These are phyloP conservation scores for Tenthredo distinguenda DNA, from an alignment of 2,888 invertebrate genomes.

Conservation along the genomic window DNA sequence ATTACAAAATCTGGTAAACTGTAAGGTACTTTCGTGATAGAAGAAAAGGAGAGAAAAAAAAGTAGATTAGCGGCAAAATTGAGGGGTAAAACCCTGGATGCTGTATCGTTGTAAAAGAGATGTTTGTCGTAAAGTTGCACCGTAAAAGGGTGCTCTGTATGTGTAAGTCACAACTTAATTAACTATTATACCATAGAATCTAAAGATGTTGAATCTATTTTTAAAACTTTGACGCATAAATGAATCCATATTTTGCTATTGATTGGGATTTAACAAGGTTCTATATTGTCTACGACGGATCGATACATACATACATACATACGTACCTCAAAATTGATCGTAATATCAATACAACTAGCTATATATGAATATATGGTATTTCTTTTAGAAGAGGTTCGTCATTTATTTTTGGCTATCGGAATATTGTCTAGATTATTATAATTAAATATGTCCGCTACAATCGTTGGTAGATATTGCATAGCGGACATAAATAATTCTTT, in stretches of 20 bases:
- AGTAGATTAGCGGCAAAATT: not conserved
- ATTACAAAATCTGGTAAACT: slow-evolving; percentile 89
- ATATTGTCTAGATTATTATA: slow-evolving; percentile 61
- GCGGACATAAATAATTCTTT: slow-evolving; percentile 60
- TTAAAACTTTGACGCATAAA: slow-evolving; percentile 72
- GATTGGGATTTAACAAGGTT: slow-evolving; percentile 62
- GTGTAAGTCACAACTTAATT: slow-evolving; percentile 69
- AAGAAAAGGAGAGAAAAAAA: slow-evolving; percentile 15
- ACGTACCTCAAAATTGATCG: slow-evolving; percentile 77
- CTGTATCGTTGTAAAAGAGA: slow-evolving; percentile 33
- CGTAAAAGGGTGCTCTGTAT: slow-evolving; percentile 54
- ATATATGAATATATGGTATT: slow-evolving; percentile 41
- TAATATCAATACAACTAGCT: slow-evolving; percentile 75
- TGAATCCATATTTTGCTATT: slow-evolving; percentile 76
- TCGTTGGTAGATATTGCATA: slow-evolving; percentile 17
- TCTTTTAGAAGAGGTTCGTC: slow-evolving; percentile 62
- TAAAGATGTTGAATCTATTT: slow-evolving; percentile 77
- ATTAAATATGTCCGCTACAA: slow-evolving; percentile 11
- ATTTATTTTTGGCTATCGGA: slow-evolving; percentile 73
- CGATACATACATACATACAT: slow-evolving; percentile 73
- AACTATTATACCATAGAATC: slow-evolving; percentile 72
- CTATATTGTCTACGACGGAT: slow-evolving; percentile 66
- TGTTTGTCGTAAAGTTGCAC: slow-evolving; percentile 42
- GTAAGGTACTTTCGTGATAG: slow-evolving; percentile 72
- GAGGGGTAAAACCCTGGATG: not conserved